phyloP scores from a whole-genome alignment of 2,113 vertebrate species.

The Cnemophilus loriae region DNA sequence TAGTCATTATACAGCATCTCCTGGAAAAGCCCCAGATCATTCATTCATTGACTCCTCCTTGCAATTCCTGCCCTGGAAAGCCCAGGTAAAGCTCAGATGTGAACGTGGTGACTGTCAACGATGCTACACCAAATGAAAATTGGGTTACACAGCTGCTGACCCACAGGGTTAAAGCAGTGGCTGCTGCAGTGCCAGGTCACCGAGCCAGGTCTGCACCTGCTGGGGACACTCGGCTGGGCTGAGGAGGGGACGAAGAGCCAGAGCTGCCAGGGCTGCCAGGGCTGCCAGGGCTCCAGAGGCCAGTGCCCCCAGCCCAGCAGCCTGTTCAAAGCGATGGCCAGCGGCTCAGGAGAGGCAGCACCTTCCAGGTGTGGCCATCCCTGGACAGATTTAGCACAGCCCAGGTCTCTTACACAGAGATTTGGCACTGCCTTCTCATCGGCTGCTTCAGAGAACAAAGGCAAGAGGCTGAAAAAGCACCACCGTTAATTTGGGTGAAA shows the following conservation, averaged over 20 bases:
- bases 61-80: background rate
- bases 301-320: no score
- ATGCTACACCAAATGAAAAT: rapidly evolving
- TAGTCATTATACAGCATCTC: background rate
- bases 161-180: background rate
- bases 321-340: background rate
- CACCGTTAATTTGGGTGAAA: background rate
- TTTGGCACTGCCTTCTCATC: background rate
- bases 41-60: background rate
- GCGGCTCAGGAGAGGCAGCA: background rate
- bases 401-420: background rate
- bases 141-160: no score
- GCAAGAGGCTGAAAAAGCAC: background rate
- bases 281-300: background rate
- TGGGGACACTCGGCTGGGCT: background rate
- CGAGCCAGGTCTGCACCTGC: background rate
- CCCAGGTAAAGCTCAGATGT: background rate
- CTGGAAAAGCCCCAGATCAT: background rate
- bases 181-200: background rate
- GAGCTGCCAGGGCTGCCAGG: background rate
- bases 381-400: background rate
- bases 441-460: background rate
- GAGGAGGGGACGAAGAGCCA: background rate
- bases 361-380: background rate
- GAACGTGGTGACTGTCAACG: rapidly evolving